A percentile compares a stretch with the other conserved stretches of the same genome.
Evolutionary conservation across 2,797 vertebrate species (phyloP).

Genomic region (Paratrypauchen microcephalus): DNA sequence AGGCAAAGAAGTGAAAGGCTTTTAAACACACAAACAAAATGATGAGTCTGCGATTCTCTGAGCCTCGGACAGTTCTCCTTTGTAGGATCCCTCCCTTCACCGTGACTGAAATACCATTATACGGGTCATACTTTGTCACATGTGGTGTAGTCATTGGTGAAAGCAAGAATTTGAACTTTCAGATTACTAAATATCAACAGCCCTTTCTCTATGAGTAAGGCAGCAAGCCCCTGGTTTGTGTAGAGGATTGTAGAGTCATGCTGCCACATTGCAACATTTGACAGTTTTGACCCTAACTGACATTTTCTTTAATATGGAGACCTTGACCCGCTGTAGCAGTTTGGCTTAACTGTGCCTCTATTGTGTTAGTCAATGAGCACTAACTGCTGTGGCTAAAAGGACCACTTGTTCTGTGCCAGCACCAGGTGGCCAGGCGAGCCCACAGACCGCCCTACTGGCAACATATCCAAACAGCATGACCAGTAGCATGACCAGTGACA

Average conservation of each 20-base stretch:
- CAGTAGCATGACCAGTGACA: conserved; percentile 38
- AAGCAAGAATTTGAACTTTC: background rate
- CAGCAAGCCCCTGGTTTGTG: background rate
- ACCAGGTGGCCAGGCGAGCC: conserved; percentile 58
- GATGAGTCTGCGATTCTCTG: conserved; percentile 37
- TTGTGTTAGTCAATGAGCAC: conserved; percentile 60
- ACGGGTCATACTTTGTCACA: conserved; percentile 44
- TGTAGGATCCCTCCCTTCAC: conserved; percentile 30
- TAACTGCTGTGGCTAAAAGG: conserved; percentile 58
- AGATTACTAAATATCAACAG: background rate
- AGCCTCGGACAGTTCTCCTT: conserved; percentile 38
- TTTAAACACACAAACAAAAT: conserved; percentile 35
- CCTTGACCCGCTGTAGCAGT: conserved; percentile 34
- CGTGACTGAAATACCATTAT: conserved; percentile 26
- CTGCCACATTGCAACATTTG: background rate
- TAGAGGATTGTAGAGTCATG: conserved; percentile 14
- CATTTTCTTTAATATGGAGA: conserved; percentile 55
- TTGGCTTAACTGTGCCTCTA: conserved; percentile 53
- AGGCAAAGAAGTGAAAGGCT: conserved; percentile 27
- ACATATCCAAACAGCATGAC: conserved; percentile 54
- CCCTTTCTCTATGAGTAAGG: background rate
- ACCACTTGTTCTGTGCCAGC: conserved; percentile 60
- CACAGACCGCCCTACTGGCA: conserved; percentile 44
- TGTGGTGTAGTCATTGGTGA: conserved; percentile 32
- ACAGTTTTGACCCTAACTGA: conserved; percentile 15